Percentiles rank a stretch among this genome's conserved stretches.
phyloP scores from a whole-genome alignment of 2,888 invertebrate species.

The Eupithecia abbreviata region DNA sequence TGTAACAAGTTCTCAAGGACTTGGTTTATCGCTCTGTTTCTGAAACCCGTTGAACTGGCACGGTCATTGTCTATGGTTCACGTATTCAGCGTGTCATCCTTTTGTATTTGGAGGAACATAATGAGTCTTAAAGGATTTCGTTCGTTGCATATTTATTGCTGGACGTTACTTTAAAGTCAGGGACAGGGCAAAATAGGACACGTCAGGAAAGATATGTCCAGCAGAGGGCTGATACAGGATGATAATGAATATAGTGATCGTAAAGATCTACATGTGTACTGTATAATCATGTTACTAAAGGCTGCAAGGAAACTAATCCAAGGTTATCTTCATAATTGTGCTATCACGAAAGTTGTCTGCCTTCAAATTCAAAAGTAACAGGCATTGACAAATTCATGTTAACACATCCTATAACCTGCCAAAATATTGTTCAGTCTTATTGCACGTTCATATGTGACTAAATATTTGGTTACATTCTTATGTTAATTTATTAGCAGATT shows the following conservation, averaged over 20 bases:
- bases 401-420: conserved; percentile 15
- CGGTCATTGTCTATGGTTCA: conserved; percentile 45
- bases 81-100: background rate
- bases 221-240: background rate
- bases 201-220: background rate
- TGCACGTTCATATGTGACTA: background rate
- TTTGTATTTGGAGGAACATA: background rate
- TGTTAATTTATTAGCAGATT: background rate
- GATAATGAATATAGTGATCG: background rate
- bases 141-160: background rate
- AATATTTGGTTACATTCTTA: background rate
- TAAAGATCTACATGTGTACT: background rate
- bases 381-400: conserved; percentile 25
- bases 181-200: background rate
- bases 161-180: background rate
- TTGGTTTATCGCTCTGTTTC: conserved; percentile 48
- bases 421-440: background rate
- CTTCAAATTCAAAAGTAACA: conserved; percentile 28
- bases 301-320: conserved; percentile 5
- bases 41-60: conserved; percentile 40
- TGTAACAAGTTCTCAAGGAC: conserved; percentile 54
- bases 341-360: conserved; percentile 22
- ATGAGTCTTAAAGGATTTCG: background rate
- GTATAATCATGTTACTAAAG: background rate
- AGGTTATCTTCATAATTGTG: conserved; percentile 10